phyloP scores from a whole-genome alignment of 2,888 invertebrate genomes.

The Sylvicola cinctus region DNA sequence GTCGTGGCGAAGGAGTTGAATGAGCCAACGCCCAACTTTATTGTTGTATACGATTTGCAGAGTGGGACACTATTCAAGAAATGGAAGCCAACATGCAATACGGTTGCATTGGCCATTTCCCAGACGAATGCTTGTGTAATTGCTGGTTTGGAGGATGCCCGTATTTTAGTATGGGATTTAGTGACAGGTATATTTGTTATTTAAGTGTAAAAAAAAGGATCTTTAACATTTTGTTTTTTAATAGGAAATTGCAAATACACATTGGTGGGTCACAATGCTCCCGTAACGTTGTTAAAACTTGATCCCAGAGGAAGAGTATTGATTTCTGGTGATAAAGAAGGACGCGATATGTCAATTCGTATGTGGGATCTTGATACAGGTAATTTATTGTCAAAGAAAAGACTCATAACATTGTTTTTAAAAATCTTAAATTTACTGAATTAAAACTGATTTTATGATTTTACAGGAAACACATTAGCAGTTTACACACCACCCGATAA shows the following conservation, averaged over 20 bases:
- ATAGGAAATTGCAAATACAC: conserved; percentile 46
- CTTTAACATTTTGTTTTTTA: conserved; percentile 8
- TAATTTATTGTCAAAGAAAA: conserved; percentile 20
- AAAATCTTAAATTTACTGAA: not conserved
- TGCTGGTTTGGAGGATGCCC: conserved; percentile 61
- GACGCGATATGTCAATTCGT: conserved; percentile 52
- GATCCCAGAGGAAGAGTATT: conserved; percentile 51
- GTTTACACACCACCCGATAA: conserved; percentile 57
- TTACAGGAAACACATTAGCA: conserved; percentile 49
- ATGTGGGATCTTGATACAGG: conserved; percentile 67
- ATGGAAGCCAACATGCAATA: conserved; percentile 72
- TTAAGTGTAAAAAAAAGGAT: conserved; percentile 3
- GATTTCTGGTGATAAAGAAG: conserved; percentile 50
- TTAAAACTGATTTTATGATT: not conserved
- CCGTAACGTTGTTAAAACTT: conserved; percentile 50
- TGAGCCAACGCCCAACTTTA: conserved; percentile 69
- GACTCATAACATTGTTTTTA: conserved; percentile 8
- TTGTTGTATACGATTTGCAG: conserved; percentile 76
- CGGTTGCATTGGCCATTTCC: conserved; percentile 68
- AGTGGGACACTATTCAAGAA: conserved; percentile 81
- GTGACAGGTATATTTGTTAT: conserved; percentile 38
- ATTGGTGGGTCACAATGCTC: conserved; percentile 56
- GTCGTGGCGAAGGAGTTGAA: conserved; percentile 47
- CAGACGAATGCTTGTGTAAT: conserved; percentile 66
- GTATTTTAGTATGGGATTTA: conserved; percentile 70